Evolutionary conservation across 1,140 invertebrate species (phyloP).

Genomic region (Paraescarpia echinospica): DNA sequence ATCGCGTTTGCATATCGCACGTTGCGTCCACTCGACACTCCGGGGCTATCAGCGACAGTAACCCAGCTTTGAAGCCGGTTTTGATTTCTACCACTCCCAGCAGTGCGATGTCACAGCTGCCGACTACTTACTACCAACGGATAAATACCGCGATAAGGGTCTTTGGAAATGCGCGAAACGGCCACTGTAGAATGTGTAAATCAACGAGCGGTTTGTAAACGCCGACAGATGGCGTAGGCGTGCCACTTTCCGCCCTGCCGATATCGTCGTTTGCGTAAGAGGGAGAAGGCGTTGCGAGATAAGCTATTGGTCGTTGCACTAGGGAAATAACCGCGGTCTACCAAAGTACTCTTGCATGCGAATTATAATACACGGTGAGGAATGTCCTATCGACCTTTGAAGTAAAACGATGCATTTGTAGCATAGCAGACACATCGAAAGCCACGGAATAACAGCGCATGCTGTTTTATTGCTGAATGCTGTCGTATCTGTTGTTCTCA

Average conservation of each 20-base stretch:
- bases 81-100: neutral
- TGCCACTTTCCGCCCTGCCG: neutral
- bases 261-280: neutral
- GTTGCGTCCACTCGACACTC: neutral
- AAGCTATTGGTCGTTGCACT: neutral
- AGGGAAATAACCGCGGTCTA: neutral
- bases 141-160: neutral
- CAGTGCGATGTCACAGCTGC: neutral
- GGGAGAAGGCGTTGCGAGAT: neutral
- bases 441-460: too few species aligned
- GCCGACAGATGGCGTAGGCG: neutral
- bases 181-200: neutral
- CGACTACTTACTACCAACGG: neutral
- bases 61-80: neutral
- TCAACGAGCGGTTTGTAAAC: neutral
- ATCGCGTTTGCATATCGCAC: neutral
- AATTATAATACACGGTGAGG: too few species aligned
- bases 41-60: neutral
- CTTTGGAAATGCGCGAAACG: neutral
- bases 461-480: too few species aligned
- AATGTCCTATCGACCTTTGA: too few species aligned
- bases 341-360: too few species aligned
- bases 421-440: too few species aligned
- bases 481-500: too few species aligned
- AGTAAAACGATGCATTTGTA: too few species aligned